These are phyloP conservation scores for Adelognathus sp. DNA, from an alignment of 2,888 invertebrate genomes.

Conservation along the genomic window DNA sequence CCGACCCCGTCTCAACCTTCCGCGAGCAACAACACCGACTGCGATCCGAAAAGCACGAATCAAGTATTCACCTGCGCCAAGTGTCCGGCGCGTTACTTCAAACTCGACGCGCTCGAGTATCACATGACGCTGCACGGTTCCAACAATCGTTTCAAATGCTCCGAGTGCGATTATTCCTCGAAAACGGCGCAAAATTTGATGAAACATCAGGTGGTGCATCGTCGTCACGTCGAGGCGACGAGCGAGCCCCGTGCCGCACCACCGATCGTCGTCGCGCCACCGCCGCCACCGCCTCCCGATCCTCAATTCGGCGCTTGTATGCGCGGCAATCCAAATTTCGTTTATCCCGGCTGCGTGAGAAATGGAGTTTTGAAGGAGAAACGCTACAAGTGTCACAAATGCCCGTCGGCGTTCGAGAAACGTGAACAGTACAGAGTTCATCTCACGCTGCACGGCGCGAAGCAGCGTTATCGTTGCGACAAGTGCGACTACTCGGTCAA, in stretches of 20 bases:
- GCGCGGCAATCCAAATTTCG: conserved; percentile 90
- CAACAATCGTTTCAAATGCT: conserved; percentile 86
- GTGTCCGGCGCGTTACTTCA: conserved; percentile 89
- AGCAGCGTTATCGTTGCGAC: conserved; percentile 91
- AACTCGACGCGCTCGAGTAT: conserved; percentile 87
- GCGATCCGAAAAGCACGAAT: conserved; percentile 62
- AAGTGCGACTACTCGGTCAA: conserved; percentile 94
- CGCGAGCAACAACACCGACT: neutral
- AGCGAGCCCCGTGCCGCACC: conserved; percentile 4
- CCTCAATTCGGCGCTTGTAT: conserved; percentile 87
- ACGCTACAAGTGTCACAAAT: conserved; percentile 91
- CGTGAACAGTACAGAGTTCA: conserved; percentile 92
- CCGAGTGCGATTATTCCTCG: conserved; percentile 87
- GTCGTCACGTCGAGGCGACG: conserved; percentile 64
- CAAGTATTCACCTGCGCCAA: conserved; percentile 83
- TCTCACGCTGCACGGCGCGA: conserved; percentile 90
- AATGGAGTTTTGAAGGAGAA: conserved; percentile 90
- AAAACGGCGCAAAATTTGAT: conserved; percentile 87
- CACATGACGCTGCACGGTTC: conserved; percentile 87
- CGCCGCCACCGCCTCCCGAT: conserved; percentile 82
- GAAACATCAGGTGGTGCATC: conserved; percentile 85
- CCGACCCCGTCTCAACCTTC: conserved; percentile 14
- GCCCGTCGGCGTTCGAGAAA: conserved; percentile 94
- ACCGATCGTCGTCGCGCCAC: neutral
- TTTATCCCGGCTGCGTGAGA: conserved; percentile 88